Conservation (phyloP, 2,797 vertebrate species). For the Eidolon dupreanum region DNA sequence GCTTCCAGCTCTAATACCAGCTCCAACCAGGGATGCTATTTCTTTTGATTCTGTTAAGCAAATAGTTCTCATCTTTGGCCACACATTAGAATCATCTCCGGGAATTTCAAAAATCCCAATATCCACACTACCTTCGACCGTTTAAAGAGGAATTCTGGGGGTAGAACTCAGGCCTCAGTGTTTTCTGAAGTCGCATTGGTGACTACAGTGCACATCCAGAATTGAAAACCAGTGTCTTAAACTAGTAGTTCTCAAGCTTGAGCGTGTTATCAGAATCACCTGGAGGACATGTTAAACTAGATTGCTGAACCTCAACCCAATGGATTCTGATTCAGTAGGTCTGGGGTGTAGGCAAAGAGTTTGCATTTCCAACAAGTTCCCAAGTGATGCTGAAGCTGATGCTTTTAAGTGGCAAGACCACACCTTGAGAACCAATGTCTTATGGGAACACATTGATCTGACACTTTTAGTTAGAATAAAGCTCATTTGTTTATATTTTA, state of each 20-base stretch:
- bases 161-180: not conserved
- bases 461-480: conserved; percentile 68
- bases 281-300: not conserved
- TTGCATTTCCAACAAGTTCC: not conserved
- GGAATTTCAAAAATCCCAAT: not conserved
- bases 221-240: not conserved
- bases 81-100: not conserved
- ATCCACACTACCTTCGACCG: not conserved
- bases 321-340: not conserved
- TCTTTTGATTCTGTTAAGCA: not conserved
- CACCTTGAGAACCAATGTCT: conserved; percentile 1
- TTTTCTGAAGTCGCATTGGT: not conserved
- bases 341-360: not conserved
- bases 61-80: not conserved
- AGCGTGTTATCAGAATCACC: not conserved
- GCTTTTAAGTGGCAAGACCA: not conserved
- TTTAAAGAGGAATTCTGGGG: not conserved
- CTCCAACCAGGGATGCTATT: conserved; percentile 9
- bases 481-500: conserved; percentile 69
- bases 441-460: conserved; percentile 63
- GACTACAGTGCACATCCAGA: not conserved
- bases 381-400: not conserved
- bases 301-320: not conserved
- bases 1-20: not conserved
- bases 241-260: not conserved